Percentiles rank a stretch among this genome's conserved stretches.
These are phyloP conservation scores for Myotis lucifugus DNA, from an alignment of 2,113 vertebrate species.

Conservation along the genomic window DNA sequence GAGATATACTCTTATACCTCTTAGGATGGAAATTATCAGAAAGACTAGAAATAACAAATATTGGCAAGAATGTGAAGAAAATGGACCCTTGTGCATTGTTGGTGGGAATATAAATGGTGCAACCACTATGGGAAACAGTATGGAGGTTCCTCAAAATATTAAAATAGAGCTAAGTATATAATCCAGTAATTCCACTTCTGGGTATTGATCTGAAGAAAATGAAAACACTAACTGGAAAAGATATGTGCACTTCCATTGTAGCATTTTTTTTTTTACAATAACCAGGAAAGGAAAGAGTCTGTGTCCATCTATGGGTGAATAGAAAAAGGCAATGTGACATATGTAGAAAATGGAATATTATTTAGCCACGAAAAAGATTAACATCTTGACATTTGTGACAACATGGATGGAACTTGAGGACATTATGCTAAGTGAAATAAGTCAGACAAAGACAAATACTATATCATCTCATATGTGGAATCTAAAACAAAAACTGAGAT, in stretches of 20 bases:
- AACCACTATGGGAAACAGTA: background rate
- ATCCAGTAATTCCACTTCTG: background rate
- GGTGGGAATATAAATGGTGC: background rate
- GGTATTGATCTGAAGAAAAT: background rate
- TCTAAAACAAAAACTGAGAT: background rate
- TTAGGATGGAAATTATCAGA: background rate
- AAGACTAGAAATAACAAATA: background rate
- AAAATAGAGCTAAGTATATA: background rate
- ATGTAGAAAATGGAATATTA: background rate
- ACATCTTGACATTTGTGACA: background rate
- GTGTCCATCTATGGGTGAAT: background rate
- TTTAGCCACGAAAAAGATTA: background rate
- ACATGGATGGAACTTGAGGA: background rate
- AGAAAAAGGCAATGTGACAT: background rate
- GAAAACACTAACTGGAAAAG: background rate
- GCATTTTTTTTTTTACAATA: background rate
- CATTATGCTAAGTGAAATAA: background rate
- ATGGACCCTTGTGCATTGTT: background rate
- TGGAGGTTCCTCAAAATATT: background rate
- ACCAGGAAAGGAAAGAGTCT: background rate
- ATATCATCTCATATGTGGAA: background rate
- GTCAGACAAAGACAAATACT: background rate
- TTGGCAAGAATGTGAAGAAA: background rate
- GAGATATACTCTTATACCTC: background rate
- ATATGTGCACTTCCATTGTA: background rate